These are phyloP conservation scores for Acleris sparsana DNA, from an alignment of 2,888 invertebrate genomes.

Conservation along the genomic window DNA sequence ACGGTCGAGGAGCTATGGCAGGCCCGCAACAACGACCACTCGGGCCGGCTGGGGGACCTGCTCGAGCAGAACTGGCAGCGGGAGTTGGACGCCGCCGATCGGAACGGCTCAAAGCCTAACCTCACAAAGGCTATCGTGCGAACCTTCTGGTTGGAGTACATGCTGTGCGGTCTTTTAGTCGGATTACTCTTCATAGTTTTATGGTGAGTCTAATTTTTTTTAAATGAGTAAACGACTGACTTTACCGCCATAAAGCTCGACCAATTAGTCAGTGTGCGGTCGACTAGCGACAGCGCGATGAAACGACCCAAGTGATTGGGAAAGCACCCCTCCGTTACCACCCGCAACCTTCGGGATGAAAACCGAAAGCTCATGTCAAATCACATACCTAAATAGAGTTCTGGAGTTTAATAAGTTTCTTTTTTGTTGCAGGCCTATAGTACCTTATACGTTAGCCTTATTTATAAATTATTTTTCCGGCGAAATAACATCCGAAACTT, in stretches of 20 bases:
- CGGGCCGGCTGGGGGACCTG: conserved; percentile 85
- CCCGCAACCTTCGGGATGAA: too few species aligned
- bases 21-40: conserved; percentile 84
- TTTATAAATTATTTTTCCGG: conserved; percentile 86
- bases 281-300: too few species aligned
- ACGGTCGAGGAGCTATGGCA: conserved; percentile 87
- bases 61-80: conserved; percentile 87
- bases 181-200: conserved; percentile 83
- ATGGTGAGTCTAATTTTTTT: conserved; percentile 73
- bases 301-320: too few species aligned
- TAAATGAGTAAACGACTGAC: background rate
- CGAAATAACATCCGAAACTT: conserved; percentile 70
- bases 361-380: too few species aligned
- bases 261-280: too few species aligned
- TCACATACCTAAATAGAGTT: too few species aligned
- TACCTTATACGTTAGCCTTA: conserved; percentile 84
- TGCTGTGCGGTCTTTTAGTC: conserved; percentile 83
- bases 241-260: too few species aligned
- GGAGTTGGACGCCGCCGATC: conserved; percentile 78
- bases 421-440: conserved; percentile 81
- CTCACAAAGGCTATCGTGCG: conserved; percentile 83
- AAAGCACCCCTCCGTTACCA: too few species aligned
- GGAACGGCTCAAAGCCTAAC: conserved; percentile 81
- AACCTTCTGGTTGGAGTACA: conserved; percentile 85
- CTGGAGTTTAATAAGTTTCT: too few species aligned